A percentile compares a stretch with the other conserved stretches of the same genome.
Evolutionary conservation across 2,113 vertebrate species (phyloP).

Genomic region (Marcusenius ussheri): DNA sequence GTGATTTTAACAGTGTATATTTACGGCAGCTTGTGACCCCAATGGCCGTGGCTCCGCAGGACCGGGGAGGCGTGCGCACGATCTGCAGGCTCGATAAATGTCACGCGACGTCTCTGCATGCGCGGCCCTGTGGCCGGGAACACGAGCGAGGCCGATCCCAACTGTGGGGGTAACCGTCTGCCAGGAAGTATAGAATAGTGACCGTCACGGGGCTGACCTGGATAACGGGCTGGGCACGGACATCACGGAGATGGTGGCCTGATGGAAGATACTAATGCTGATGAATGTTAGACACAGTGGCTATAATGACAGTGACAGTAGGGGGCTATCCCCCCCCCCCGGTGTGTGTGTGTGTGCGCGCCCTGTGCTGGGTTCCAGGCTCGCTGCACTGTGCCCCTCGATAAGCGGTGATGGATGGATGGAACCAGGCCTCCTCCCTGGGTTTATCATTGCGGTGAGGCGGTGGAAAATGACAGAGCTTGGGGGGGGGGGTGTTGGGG

Average conservation of each 20-base stretch:
- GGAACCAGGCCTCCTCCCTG: not conserved
- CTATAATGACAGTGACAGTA: not conserved
- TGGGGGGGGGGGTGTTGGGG: no score
- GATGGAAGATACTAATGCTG: not conserved
- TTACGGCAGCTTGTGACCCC: not conserved
- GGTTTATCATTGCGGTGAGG: not conserved
- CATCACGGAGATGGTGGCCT: not conserved
- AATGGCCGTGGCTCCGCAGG: not conserved
- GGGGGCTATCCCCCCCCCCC: no score
- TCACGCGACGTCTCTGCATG: not conserved
- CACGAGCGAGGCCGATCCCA: not conserved
- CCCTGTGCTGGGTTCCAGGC: not conserved
- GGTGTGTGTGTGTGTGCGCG: not conserved
- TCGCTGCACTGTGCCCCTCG: not conserved
- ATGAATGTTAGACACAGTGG: not conserved
- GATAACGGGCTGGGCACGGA: not conserved
- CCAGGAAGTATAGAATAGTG: not conserved
- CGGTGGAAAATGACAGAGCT: not conserved
- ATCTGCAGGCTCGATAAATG: not conserved
- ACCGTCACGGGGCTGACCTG: not conserved
- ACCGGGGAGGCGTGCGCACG: not conserved
- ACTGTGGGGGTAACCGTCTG: not conserved
- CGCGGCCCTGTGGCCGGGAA: not conserved
- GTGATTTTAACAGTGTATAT: not conserved
- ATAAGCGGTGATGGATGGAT: not conserved